These are phyloP conservation scores for Auanema freiburgensis DNA, from an alignment of 2,888 invertebrate species.

Conservation along the genomic window DNA sequence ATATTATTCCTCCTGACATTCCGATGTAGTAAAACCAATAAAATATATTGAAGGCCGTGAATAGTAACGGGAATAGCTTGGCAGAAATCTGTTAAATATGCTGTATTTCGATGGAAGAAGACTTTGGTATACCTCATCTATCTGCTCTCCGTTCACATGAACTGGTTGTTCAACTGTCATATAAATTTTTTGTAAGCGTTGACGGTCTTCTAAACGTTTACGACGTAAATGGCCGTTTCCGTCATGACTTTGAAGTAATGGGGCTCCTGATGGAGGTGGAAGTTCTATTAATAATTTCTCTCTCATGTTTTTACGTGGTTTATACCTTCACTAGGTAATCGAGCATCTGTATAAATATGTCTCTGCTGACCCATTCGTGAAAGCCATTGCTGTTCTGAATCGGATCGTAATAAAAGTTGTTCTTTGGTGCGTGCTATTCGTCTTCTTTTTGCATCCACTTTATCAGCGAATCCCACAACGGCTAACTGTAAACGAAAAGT, in stretches of 20 bases:
- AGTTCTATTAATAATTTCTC: not conserved
- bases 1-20: conserved; percentile 42
- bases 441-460: conserved; percentile 47
- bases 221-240: conserved; percentile 34
- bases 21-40: conserved; percentile 65
- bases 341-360: conserved; percentile 13
- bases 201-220: conserved; percentile 18
- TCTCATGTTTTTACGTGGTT: not conserved
- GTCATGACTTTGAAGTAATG: conserved; percentile 13
- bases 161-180: conserved; percentile 37
- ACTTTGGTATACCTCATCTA: conserved; percentile 56
- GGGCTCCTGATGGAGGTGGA: conserved; percentile 13
- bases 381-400: conserved; percentile 62
- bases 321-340: conserved; percentile 18
- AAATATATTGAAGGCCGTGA: conserved; percentile 64
- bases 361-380: conserved; percentile 33
- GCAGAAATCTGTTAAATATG: conserved; percentile 55
- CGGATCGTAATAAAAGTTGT: conserved; percentile 52
- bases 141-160: conserved; percentile 56
- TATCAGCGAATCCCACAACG: conserved; percentile 63
- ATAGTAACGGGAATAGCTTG: conserved; percentile 60
- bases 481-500: conserved; percentile 50
- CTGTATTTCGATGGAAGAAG: not conserved
- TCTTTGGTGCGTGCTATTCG: conserved; percentile 44
- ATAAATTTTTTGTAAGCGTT: conserved; percentile 25